A percentile compares a stretch with the other conserved stretches of the same genome.
Evolutionary conservation across 2,113 vertebrate genomes (phyloP).

Genomic region (Mystacornis crossleyi): DNA sequence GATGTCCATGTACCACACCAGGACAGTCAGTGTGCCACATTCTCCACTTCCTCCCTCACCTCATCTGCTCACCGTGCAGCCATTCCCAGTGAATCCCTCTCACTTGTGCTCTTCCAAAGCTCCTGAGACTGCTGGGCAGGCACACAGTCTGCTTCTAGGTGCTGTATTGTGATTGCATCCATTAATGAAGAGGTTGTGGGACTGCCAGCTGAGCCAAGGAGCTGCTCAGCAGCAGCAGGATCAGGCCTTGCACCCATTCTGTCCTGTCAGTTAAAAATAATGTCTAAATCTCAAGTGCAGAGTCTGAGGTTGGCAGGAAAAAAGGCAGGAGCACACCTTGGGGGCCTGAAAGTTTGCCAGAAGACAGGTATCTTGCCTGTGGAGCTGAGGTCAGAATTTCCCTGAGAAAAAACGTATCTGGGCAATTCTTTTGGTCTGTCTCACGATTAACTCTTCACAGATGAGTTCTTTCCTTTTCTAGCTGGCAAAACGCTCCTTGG

Average conservation of each 20-base stretch:
- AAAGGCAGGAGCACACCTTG: not conserved
- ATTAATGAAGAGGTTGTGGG: not conserved
- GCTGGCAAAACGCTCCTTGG: not conserved
- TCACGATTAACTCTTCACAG: not conserved
- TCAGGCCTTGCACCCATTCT: not conserved
- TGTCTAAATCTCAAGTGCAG: rapidly evolving
- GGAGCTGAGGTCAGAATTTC: not conserved
- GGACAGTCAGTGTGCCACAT: not conserved
- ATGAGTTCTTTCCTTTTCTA: not conserved
- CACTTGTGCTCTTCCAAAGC: not conserved
- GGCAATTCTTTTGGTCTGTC: not conserved
- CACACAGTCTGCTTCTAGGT: not conserved
- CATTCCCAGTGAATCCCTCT: rapidly evolving
- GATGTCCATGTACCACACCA: not conserved
- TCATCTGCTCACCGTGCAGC: not conserved
- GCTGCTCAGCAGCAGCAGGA: not conserved
- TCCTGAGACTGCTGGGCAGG: not conserved
- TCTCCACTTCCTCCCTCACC: not conserved
- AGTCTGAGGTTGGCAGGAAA: not conserved
- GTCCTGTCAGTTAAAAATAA: not conserved
- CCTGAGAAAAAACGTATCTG: not conserved
- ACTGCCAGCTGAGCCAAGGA: not conserved
- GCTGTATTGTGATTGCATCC: not conserved
- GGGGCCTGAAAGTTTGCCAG: not conserved
- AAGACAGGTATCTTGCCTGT: not conserved